Evolutionary conservation across 2,888 invertebrate genomes (phyloP).

Genomic region (Agriopis marginaria): DNA sequence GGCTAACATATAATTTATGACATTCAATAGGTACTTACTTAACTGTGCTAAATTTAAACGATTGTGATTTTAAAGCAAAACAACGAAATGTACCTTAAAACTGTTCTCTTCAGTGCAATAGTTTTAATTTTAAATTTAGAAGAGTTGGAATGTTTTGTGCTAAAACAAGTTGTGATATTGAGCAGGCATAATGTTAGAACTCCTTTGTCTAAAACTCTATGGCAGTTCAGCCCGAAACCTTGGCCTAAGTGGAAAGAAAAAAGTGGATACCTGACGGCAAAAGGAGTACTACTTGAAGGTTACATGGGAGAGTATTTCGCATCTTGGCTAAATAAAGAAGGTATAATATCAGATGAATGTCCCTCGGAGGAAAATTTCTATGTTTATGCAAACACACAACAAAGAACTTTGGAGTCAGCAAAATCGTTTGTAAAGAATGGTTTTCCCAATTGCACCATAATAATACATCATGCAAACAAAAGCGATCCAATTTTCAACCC

Average conservation of each 20-base stretch:
- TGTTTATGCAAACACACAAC: conserved; percentile 71
- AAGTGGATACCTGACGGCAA: conserved; percentile 67
- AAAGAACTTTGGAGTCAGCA: conserved; percentile 72
- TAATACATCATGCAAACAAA: conserved; percentile 60
- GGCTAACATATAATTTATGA: background rate
- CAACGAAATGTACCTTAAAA: conserved; percentile 28
- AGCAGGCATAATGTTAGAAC: conserved; percentile 74
- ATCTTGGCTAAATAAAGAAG: conserved; percentile 60
- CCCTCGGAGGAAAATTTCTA: conserved; percentile 66
- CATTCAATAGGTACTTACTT: background rate
- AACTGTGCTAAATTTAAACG: background rate
- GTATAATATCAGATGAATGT: conserved; percentile 55
- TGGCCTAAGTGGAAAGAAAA: conserved; percentile 72
- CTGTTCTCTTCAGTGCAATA: conserved; percentile 28
- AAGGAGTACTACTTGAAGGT: conserved; percentile 69
- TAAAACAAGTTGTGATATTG: conserved; percentile 68
- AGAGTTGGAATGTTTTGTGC: conserved; percentile 25
- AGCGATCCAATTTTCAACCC: conserved; percentile 72
- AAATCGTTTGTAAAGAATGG: conserved; percentile 66
- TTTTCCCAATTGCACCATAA: conserved; percentile 69
- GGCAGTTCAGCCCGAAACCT: conserved; percentile 58
- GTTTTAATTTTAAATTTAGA: conserved; percentile 32
- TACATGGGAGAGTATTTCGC: conserved; percentile 68
- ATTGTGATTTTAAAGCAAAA: background rate
- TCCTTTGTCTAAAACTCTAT: conserved; percentile 66